These are phyloP conservation scores for Pithys albifrons DNA, from an alignment of 2,113 vertebrate species.

Conservation along the genomic window DNA sequence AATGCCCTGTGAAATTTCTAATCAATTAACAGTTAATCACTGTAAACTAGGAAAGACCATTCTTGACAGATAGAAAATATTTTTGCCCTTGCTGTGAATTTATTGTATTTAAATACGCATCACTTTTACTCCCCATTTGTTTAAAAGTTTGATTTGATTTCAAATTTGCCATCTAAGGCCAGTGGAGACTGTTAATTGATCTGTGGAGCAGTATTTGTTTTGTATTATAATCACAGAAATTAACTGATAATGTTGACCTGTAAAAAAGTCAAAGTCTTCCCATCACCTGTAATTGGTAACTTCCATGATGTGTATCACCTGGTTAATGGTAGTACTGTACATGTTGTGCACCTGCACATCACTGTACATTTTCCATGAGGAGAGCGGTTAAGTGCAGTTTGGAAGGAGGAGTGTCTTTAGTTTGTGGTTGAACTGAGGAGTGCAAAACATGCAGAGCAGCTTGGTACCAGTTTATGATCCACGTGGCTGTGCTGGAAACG, in stretches of 20 bases:
- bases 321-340: neutral
- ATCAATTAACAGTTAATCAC: neutral
- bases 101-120: neutral
- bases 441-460: neutral
- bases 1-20: neutral
- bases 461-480: neutral
- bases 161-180: neutral
- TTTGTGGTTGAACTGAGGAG: neutral
- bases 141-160: neutral
- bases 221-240: neutral
- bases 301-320: neutral
- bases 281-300: neutral
- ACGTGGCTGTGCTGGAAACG: neutral
- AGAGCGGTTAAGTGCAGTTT: neutral
- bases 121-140: neutral
- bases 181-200: neutral
- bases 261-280: neutral
- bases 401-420: neutral
- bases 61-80: neutral
- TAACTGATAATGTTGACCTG: neutral
- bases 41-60: neutral
- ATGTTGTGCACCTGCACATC: neutral
- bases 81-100: neutral
- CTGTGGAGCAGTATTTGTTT: neutral
- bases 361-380: neutral